phyloP scores from a whole-genome alignment of 2,113 vertebrate genomes.

The Sylvia atricapilla region DNA sequence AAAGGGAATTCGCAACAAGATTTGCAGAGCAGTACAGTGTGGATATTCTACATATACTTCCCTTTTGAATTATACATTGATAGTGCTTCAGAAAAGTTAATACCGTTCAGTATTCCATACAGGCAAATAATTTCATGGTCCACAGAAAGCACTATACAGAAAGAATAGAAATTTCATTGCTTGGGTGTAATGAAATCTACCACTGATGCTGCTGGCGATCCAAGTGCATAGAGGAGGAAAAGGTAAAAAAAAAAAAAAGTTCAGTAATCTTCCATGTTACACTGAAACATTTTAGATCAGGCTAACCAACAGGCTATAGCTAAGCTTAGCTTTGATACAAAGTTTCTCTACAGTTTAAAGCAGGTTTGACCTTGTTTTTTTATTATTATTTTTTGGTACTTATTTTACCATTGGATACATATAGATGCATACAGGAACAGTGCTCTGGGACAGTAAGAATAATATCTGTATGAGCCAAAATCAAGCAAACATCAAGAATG shows the following conservation, averaged over 20 bases:
- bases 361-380: neutral
- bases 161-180: slow-evolving; percentile 33
- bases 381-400: neutral
- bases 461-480: neutral
- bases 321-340: neutral
- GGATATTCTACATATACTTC: neutral
- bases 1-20: neutral
- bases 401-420: neutral
- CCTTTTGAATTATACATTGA: slow-evolving; percentile 8
- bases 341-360: neutral
- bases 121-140: slow-evolving; percentile 25
- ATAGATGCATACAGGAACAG: neutral
- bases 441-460: neutral
- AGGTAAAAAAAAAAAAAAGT: neutral
- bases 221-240: neutral
- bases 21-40: neutral
- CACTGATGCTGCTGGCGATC: neutral
- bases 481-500: neutral
- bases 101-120: neutral
- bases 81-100: neutral
- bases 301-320: neutral
- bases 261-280: neutral
- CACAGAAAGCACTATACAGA: neutral
- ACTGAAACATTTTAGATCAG: neutral
- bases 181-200: slow-evolving; percentile 22